Percentiles rank a stretch among this genome's conserved stretches.
These are phyloP conservation scores for Cyclophora punctaria DNA, from an alignment of 2,888 invertebrate genomes.

Conservation along the genomic window DNA sequence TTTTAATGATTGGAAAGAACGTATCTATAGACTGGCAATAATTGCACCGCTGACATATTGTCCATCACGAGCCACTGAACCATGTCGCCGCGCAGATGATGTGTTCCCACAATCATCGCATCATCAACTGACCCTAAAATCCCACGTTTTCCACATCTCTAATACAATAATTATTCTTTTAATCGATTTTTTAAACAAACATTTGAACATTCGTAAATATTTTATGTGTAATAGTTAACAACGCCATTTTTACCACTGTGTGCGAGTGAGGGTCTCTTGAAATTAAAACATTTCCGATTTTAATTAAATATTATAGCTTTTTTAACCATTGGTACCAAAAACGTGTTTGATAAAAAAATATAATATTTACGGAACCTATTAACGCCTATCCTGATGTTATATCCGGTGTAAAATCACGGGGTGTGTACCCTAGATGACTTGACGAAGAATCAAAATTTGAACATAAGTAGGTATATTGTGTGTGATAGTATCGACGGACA, in stretches of 20 bases:
- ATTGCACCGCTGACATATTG: too few species aligned
- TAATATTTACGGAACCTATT: conserved; percentile 55
- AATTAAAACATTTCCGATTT: too few species aligned
- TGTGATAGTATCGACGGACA: neutral
- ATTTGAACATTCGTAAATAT: too few species aligned
- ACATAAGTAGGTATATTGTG: neutral
- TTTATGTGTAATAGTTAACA: too few species aligned
- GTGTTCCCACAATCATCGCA: conserved; percentile 56
- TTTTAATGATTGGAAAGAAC: too few species aligned
- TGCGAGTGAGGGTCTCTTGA: too few species aligned
- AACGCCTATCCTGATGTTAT: conserved; percentile 54
- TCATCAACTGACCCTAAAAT: conserved; percentile 30
- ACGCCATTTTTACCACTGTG: too few species aligned
- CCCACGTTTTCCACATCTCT: conserved; percentile 36
- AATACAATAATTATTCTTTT: too few species aligned
- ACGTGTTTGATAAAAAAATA: conserved; percentile 25
- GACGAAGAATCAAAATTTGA: conserved; percentile 17
- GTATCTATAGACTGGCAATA: too few species aligned
- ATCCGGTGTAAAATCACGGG: conserved; percentile 61
- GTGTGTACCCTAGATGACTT: conserved; percentile 41
- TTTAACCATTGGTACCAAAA: too few species aligned
- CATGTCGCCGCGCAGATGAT: conserved; percentile 58
- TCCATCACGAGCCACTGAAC: conserved; percentile 44
- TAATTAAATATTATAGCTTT: too few species aligned
- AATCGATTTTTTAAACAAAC: too few species aligned